Base-by-base conservation (phyloP, 53 echinoderm and acorn worm species). In the Paracentrotus lividus region DNA sequence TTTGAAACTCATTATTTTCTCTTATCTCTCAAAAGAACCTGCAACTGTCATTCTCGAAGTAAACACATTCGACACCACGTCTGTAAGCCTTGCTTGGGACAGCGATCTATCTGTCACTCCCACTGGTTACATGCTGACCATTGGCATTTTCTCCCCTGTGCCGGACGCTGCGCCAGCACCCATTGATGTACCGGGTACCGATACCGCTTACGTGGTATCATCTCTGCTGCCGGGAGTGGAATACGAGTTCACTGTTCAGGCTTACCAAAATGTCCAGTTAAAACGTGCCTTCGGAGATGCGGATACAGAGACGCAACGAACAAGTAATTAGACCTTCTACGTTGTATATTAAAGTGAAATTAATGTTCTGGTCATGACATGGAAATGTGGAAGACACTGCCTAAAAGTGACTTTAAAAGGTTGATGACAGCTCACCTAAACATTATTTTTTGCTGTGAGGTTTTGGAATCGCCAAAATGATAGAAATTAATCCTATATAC, bases 61-160 rank as follows among this genome's bases (percentile, higher is more conserved):
- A 27, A 51, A 15, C 0, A 23, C 51, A 4, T 68, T 20, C 75
- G 53, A 42, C 69, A 91, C 32, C 18, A 91, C 91, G 45, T 49
- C 91, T 1, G 91, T 91, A 12, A 89, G 65, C 65, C 90, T 89
- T n/a, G 60, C 65, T 5, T 89, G 90, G 90, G 20, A 9, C 40
- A 42, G 27, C 42, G 9, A 8, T 12, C 57, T 87, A 7, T 45
- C 87, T 5, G 87, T 87, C 56, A 87, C 33, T 55, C 54, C 55
- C 18, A 31, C 5, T 56, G 87, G 87, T 21, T 56, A 54, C 55
- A 45, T 81, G 81, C 33, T 87, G 23, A 55, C 32, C 36, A 49
- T 57, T 4, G 44, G 45, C 65, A 55, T 89, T 42, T 24, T 58
- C 21, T 89, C 56, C 5, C 12, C 89, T 15, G 65, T 88, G 23